Conservation (phyloP, 2,113 vertebrate species). For the Panthera tigris region DNA sequence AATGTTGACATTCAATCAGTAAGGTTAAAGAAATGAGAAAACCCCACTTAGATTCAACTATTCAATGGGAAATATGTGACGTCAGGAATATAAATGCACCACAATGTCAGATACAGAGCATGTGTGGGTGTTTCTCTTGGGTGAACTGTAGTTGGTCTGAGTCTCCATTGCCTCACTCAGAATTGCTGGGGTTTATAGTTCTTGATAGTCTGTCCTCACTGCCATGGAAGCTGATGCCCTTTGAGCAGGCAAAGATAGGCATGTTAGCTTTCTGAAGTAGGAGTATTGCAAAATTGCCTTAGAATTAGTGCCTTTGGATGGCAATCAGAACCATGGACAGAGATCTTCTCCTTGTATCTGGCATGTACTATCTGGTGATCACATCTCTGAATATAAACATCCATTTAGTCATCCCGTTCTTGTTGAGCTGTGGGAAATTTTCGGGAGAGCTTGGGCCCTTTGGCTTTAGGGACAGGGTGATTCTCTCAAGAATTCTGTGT, state of each 20-base stretch:
- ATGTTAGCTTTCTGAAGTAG: not conserved
- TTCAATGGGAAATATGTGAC: not conserved
- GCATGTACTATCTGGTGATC: accelerated
- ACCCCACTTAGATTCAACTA: slow-evolving; percentile 47
- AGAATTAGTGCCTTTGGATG: not conserved
- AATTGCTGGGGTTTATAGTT: not conserved
- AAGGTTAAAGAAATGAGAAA: slow-evolving; percentile 30
- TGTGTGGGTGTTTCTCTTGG: not conserved
- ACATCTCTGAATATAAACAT: not conserved
- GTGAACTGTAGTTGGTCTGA: accelerated
- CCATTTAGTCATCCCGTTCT: too few relatives aligned
- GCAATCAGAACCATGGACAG: accelerated
- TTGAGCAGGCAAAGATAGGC: not conserved
- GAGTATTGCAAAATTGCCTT: not conserved
- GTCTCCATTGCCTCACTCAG: not conserved
- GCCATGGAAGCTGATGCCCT: too few relatives aligned
- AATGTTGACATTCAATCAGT: not conserved
- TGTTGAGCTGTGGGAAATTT: not conserved
- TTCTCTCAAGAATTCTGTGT: not conserved
- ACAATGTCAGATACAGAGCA: not conserved
- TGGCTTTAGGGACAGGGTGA: not conserved
- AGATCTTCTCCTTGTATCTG: not conserved
- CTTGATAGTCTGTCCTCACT: not conserved
- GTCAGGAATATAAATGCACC: not conserved
- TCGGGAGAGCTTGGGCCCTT: accelerated